Evolutionary conservation across 1,140 invertebrate species (phyloP).

Genomic region (Leptonema lineaticorne): DNA sequence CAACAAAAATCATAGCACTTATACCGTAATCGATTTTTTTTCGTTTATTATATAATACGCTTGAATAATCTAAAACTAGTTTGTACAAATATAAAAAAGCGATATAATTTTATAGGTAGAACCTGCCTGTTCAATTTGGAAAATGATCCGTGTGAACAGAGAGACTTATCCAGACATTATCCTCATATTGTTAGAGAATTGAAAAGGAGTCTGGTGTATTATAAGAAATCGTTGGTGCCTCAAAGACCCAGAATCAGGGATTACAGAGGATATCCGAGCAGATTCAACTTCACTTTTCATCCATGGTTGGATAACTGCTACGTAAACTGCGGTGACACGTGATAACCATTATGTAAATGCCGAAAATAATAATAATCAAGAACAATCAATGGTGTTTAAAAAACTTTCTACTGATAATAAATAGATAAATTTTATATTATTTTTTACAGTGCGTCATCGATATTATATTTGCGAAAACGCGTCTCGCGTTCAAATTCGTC

Average conservation of each 20-base stretch:
- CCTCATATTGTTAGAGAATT: conserved; percentile 36
- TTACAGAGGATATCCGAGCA: conserved; percentile 27
- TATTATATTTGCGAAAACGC: no score
- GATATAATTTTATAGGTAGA: conserved; percentile 37
- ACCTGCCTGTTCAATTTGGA: conserved; percentile 80
- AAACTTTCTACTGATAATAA: background rate
- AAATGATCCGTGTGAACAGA: conserved; percentile 81
- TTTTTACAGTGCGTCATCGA: no score
- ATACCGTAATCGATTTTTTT: background rate
- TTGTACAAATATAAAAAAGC: background rate
- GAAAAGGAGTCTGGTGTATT: conserved; percentile 36
- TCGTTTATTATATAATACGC: background rate
- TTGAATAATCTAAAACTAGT: background rate
- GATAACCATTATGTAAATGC: background rate
- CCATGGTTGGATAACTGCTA: conserved; percentile 37
- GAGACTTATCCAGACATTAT: conserved; percentile 64
- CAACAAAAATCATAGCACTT: background rate
- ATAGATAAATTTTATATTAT: no score
- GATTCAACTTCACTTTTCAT: conserved; percentile 39
- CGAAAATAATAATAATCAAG: background rate
- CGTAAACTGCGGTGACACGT: conserved; percentile 33
- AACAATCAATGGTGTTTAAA: background rate
- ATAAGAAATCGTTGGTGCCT: conserved; percentile 26
- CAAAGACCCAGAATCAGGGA: conserved; percentile 22
- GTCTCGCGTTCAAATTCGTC: no score